Percentiles rank a stretch among this genome's conserved stretches.
Conservation (phyloP, 1,140 invertebrate species). For the Thrips palmi region DNA sequence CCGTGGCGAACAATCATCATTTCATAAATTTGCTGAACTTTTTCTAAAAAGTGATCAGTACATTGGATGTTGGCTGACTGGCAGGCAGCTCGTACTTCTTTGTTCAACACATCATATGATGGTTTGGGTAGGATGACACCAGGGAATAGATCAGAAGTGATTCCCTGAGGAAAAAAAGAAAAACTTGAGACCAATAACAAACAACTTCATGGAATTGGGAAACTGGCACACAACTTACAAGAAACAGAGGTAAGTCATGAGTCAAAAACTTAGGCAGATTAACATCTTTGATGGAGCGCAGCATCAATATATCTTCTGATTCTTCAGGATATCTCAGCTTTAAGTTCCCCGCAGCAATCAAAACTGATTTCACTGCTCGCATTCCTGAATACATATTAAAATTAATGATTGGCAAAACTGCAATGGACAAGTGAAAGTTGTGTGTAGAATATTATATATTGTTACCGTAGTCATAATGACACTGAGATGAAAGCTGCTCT, state of each 20-base stretch:
- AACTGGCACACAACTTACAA: slow-evolving; percentile 25
- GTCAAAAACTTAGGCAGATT: slow-evolving; percentile 84
- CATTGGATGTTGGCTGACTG: slow-evolving; percentile 60
- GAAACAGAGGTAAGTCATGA: slow-evolving; percentile 71
- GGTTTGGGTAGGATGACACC: slow-evolving; percentile 55
- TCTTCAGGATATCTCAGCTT: slow-evolving; percentile 77
- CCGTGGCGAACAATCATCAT: slow-evolving; percentile 89
- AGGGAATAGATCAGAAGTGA: slow-evolving; percentile 82
- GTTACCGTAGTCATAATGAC: slow-evolving; percentile 89
- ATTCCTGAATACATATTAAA: slow-evolving; percentile 32
- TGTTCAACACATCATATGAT: slow-evolving; percentile 40
- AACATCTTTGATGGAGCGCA: slow-evolving; percentile 82
- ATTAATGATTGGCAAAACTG: slow-evolving; percentile 3
- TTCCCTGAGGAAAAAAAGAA: slow-evolving; percentile 40
- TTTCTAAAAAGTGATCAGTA: slow-evolving; percentile 68
- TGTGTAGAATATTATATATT: not conserved
- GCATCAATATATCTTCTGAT: slow-evolving; percentile 58
- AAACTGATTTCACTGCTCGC: slow-evolving; percentile 74
- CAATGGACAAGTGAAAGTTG: not conserved
- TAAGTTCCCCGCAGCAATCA: slow-evolving; percentile 76
- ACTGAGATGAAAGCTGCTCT: slow-evolving; percentile 84
- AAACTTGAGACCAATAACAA: not conserved
- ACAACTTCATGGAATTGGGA: not conserved
- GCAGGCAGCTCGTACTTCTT: slow-evolving; percentile 40
- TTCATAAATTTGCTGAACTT: slow-evolving; percentile 84